A percentile compares a stretch with the other conserved stretches of the same genome.
Conservation (phyloP, 2,797 vertebrate species). For the Echeneis naucrates region DNA sequence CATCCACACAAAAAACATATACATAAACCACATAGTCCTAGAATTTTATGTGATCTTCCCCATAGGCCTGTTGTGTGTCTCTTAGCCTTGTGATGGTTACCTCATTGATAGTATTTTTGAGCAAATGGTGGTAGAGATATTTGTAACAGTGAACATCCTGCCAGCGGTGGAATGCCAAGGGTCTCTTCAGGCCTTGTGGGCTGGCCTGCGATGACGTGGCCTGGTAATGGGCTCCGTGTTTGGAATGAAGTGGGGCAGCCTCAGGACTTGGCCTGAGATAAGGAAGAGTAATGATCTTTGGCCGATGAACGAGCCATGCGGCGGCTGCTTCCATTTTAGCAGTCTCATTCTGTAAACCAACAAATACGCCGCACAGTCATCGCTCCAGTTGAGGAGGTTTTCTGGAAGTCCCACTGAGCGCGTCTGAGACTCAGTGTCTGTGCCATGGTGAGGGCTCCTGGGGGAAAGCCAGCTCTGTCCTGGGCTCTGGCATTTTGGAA, state of each 20-base stretch:
- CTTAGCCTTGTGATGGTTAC: not conserved
- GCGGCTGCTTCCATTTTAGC: constrained; percentile 66
- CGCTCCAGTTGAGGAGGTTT: constrained; percentile 58
- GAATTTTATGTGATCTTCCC: not conserved
- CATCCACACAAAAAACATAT: too few species aligned
- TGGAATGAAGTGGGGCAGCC: constrained; percentile 54
- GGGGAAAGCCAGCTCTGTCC: constrained; percentile 56
- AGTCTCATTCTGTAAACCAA: constrained; percentile 54
- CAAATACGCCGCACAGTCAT: constrained; percentile 68
- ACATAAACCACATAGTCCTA: not conserved
- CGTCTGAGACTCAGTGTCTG: constrained; percentile 62
- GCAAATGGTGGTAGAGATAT: constrained; percentile 14
- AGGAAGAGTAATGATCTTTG: constrained; percentile 76
- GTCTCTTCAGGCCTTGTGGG: constrained; percentile 45
- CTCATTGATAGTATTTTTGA: not conserved
- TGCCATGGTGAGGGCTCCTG: constrained; percentile 54
- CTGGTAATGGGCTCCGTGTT: constrained; percentile 66
- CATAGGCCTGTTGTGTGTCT: too few species aligned
- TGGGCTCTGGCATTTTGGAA: constrained; percentile 69
- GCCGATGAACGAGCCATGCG: constrained; percentile 63
- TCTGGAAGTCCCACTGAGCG: constrained; percentile 55
- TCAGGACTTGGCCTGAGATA: constrained; percentile 68
- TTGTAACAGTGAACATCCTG: constrained; percentile 12
- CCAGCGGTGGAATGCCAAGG: constrained; percentile 54
- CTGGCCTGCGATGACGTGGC: constrained; percentile 44